phyloP scores from a whole-genome alignment of 1,140 invertebrate genomes.

The Camponotus vicinus region DNA sequence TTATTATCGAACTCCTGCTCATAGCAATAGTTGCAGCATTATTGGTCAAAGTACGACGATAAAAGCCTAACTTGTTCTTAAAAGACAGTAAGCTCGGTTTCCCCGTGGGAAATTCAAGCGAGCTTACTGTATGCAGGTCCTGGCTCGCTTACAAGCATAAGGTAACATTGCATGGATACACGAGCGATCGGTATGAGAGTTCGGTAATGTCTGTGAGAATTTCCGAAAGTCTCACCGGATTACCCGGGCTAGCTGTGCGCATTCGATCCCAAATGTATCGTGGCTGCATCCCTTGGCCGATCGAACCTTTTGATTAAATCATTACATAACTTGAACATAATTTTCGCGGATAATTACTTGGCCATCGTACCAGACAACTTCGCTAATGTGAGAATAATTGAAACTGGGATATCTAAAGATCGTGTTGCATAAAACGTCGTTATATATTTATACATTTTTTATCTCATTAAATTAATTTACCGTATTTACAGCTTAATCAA shows the following conservation, averaged over 20 bases:
- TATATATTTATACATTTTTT: not conserved
- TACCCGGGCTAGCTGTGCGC: not conserved
- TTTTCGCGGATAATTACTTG: slow-evolving; percentile 40
- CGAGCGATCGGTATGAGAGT: slow-evolving; percentile 62
- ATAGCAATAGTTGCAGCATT: not conserved
- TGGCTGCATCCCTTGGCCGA: slow-evolving; percentile 19
- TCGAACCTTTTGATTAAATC: slow-evolving; percentile 68
- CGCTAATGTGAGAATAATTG: slow-evolving; percentile 32
- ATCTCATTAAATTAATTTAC: not conserved
- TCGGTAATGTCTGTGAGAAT: slow-evolving; percentile 68
- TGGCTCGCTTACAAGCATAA: slow-evolving; percentile 45
- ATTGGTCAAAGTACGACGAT: slow-evolving; percentile 39
- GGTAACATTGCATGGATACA: slow-evolving; percentile 59
- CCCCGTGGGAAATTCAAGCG: slow-evolving; percentile 71
- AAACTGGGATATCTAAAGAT: not conserved
- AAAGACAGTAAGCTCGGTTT: slow-evolving; percentile 45
- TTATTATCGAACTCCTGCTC: slow-evolving; percentile 23
- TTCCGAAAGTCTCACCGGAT: slow-evolving; percentile 64
- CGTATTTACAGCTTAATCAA: not conserved
- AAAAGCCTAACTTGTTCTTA: slow-evolving; percentile 62
- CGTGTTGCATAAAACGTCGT: not conserved
- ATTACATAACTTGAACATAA: slow-evolving; percentile 55
- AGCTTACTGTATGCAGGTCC: slow-evolving; percentile 41
- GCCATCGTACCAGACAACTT: not conserved
- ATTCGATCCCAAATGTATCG: slow-evolving; percentile 53